Base-by-base conservation (phyloP, 2,888 invertebrate genomes). In the Neocrepidodera transversa region DNA sequence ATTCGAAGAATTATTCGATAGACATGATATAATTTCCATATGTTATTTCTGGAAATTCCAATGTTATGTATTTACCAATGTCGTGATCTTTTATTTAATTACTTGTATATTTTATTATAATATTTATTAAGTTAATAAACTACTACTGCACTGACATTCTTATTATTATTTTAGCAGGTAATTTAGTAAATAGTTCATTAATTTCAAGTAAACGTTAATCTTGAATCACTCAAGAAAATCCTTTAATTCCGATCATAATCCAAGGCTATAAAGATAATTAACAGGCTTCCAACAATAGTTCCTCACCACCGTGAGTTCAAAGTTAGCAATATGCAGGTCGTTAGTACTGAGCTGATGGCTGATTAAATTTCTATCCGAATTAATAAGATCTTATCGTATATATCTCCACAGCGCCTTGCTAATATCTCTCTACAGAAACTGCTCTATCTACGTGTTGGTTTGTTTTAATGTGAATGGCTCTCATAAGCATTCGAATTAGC, bases 301-400 rank as follows among this genome's bases (percentile, higher is more conserved):
- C 23, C 13, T 30, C 47, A 26, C 47, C 7, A 26, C 2, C 18
- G 17, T 8, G 20, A 42, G 54, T 63, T 63, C 63, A 60, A 55
- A 63, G 60, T 63, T 60, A 45, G 56, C 60, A 60, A 60, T 63
- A 63, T 63, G 57, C 60, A 60, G 57, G 51, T 55, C 63, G 63
- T 63, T 60, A 54, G 51, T 64, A 64, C 61, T 54, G 64, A 64
- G 42, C 58, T 58, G 53, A 64, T 58, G 45, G 53, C 56, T 48
- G 58, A 61, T 64, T 64, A 64, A 57, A 54, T 49, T 55, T 48
- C 56, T 58, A 64, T 64, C 47, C 49, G 56, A 56, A 61, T 64
- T 61, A 64, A 61, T 61, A 53, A 58, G 64, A 64, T 64, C 30
- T 50, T 60, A 64, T 64, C 64, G 18, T 13, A 11, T n/a, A 42